Evolutionary conservation across 2,888 invertebrate genomes (phyloP), one percentile per base, ranked within the genome.

Genomic region (Drosophila kuntzei): DNA sequence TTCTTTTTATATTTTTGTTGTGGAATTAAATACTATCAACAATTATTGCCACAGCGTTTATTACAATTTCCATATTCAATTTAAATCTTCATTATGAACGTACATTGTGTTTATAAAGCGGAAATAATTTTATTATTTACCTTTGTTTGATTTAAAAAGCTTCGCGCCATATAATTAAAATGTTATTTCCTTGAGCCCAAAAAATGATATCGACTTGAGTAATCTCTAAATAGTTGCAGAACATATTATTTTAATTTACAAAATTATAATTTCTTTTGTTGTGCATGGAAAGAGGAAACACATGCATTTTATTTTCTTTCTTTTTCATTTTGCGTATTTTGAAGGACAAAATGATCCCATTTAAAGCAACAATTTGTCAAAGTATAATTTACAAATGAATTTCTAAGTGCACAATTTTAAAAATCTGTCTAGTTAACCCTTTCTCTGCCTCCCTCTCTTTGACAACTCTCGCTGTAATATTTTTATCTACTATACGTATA

Each of bases 331-430:
- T 1, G 25, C 27, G n/a, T 22, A 58, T 20, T 25, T 53, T 41
- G 25, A 22, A 74, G 55, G 9, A 36, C 34, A 32, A 49, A 54
- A 27, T 12, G 22, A 34, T 41, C 16, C 46, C 32, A 44, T 29
- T 63, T 34, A 34, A 51, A 32, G 16, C 36, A 37, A 49, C 22
- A 50, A 39, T 49, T 71, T 51, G 14, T 41, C 29, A 22, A 62
- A 75, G 22, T 57, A 57, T 69, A 55, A 61, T 76, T 61, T 27
- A 72, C 16, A 43, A 53, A 46, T 32, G 39, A 62, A 46, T 64
- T 77, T 61, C 8, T 63, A 77, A 59, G 22, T 80, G 85, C 87
- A 81, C 87, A 55, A 65, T 66, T 61, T 64, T 64, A 34, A 66
- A 55, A 64, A 62, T 72, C 60, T 84, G 68, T 75, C 76, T 81